Evolutionary conservation across 2,797 vertebrate species (phyloP).

Genomic region (Premnoplex brunnescens): DNA sequence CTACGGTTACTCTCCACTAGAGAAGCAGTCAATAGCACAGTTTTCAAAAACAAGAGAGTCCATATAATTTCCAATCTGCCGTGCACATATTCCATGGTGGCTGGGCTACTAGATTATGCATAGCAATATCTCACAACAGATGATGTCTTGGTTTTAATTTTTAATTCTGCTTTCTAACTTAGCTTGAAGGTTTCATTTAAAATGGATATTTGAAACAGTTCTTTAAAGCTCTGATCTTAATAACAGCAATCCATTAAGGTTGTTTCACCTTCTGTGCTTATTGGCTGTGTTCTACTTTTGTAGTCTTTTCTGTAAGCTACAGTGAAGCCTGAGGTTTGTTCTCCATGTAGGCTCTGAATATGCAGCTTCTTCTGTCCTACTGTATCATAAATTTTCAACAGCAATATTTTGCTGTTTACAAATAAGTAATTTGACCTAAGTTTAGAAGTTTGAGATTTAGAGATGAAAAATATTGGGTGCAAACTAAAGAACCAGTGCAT

Average conservation of each 20-base stretch:
- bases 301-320: neutral
- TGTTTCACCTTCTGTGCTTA: conserved; percentile 2
- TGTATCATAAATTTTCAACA: neutral
- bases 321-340: neutral
- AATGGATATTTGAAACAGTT: neutral
- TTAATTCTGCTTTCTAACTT: neutral
- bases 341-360: neutral
- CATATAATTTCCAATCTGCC: neutral
- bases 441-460: neutral
- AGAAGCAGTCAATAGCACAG: neutral
- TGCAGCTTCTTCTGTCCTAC: neutral
- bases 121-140: neutral
- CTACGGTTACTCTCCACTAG: neutral
- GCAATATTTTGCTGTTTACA: neutral
- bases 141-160: neutral
- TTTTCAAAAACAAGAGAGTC: neutral
- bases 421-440: neutral
- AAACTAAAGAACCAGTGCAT: neutral
- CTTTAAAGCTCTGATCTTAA: conserved; percentile 8
- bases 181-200: neutral
- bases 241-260: neutral
- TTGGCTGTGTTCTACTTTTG: neutral
- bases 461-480: neutral
- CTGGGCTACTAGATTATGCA: neutral
- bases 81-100: neutral